phyloP scores from a whole-genome alignment of 1,140 invertebrate genomes.

The Macrosteles quadrilineatus region DNA sequence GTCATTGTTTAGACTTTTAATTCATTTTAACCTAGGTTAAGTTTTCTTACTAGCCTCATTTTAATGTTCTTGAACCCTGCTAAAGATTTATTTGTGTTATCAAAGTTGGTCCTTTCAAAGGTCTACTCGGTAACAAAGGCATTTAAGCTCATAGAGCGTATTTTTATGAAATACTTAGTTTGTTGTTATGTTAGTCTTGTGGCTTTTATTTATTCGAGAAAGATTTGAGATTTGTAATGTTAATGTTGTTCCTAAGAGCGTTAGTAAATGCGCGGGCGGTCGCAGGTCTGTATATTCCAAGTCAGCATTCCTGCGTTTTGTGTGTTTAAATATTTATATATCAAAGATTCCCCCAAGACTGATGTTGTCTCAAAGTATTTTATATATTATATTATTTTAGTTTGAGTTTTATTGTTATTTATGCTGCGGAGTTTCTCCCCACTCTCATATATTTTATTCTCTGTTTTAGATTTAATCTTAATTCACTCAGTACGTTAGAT shows the following conservation, averaged over 20 bases:
- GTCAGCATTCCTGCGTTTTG: constrained; percentile 8
- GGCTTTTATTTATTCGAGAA: constrained; percentile 8
- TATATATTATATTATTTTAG: neutral
- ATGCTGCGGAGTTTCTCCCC: neutral
- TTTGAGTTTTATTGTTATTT: neutral
- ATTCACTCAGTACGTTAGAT: neutral
- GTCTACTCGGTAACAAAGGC: neutral
- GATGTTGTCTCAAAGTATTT: constrained; percentile 2
- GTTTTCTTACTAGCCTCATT: neutral
- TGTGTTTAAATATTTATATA: neutral
- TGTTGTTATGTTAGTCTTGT: neutral
- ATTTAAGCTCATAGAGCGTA: neutral
- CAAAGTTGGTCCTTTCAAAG: neutral
- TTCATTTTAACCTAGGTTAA: constrained; percentile 10
- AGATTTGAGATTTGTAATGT: neutral
- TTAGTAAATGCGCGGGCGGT: neutral
- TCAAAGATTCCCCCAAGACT: constrained; percentile 4
- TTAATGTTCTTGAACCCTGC: neutral
- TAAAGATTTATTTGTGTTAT: neutral
- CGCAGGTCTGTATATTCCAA: neutral
- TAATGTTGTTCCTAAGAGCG: neutral
- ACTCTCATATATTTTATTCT: constrained; percentile 3
- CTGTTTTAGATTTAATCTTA: neutral
- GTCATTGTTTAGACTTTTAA: constrained; percentile 19
- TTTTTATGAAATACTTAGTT: neutral